Conservation (phyloP, 2,797 vertebrate genomes). For the Carcharodon carcharias region DNA sequence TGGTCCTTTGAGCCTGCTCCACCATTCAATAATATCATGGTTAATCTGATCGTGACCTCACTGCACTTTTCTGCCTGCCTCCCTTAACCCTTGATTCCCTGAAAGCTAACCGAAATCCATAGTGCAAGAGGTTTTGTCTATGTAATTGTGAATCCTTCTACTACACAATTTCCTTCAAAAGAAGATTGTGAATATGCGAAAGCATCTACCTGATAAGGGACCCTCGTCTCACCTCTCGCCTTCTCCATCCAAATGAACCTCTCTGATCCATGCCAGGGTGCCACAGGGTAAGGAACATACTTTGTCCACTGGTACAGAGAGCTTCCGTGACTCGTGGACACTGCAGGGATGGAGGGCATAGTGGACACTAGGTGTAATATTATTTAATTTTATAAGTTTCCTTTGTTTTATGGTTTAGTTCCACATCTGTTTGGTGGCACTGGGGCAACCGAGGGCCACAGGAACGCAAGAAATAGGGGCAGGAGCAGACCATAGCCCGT, state of each 20-base stretch:
- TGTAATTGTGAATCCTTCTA: neutral
- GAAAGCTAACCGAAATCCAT: too few relatives aligned
- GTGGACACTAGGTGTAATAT: neutral
- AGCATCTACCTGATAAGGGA: neutral
- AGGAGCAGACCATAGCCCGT: too few relatives aligned
- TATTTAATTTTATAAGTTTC: neutral
- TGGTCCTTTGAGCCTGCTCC: too few relatives aligned
- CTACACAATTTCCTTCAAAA: neutral
- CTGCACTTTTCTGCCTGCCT: too few relatives aligned
- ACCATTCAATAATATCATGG: too few relatives aligned
- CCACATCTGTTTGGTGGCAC: neutral
- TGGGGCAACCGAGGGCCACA: too few relatives aligned
- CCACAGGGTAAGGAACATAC: neutral
- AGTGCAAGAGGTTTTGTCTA: neutral
- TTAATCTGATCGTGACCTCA: too few relatives aligned
- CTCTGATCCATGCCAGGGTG: neutral
- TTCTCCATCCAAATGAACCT: too few relatives aligned
- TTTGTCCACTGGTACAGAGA: neutral
- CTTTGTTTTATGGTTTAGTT: neutral
- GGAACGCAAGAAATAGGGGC: too few relatives aligned
- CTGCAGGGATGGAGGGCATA: neutral
- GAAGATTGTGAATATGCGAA: neutral
- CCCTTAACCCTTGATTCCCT: too few relatives aligned
- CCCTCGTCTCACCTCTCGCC: too few relatives aligned
- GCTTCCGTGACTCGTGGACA: neutral